Evolutionary conservation across 2,888 invertebrate genomes (phyloP).

Genomic region (Danaus chrysippus): DNA sequence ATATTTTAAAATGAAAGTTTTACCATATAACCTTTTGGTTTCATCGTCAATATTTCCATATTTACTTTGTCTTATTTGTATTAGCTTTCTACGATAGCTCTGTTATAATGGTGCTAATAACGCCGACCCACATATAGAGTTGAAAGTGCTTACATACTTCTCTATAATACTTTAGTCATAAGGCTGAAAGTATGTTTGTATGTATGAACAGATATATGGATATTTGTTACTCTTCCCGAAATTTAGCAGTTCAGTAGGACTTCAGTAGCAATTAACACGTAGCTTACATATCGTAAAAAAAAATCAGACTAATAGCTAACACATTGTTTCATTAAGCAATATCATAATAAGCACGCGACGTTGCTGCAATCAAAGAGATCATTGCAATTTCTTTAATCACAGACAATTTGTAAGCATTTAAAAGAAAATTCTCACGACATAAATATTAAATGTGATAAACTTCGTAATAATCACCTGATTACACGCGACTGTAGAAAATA

Average conservation of each 20-base stretch:
- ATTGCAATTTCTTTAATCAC: too few relatives aligned
- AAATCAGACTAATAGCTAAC: too few relatives aligned
- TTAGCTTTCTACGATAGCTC: constrained; percentile 66
- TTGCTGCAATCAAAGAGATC: too few relatives aligned
- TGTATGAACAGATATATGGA: too few relatives aligned
- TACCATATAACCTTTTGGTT: background rate
- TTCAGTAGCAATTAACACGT: too few relatives aligned
- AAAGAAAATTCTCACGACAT: background rate
- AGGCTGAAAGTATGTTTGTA: background rate
- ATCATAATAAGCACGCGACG: too few relatives aligned
- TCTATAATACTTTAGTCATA: background rate
- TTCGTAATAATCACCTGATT: background rate
- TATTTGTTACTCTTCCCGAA: too few relatives aligned
- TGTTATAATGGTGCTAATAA: constrained; percentile 58
- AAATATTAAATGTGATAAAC: background rate
- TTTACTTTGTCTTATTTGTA: constrained; percentile 47
- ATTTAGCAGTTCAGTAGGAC: too few relatives aligned
- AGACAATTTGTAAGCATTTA: too few relatives aligned
- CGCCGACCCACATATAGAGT: constrained; percentile 50
- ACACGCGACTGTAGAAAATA: background rate
- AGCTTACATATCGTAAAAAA: too few relatives aligned
- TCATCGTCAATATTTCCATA: constrained; percentile 38
- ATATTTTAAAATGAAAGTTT: background rate
- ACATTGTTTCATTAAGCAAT: too few relatives aligned
- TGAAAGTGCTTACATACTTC: background rate